Conservation (phyloP, 2,888 invertebrate species). For the Chymomyza fuscimana region DNA sequence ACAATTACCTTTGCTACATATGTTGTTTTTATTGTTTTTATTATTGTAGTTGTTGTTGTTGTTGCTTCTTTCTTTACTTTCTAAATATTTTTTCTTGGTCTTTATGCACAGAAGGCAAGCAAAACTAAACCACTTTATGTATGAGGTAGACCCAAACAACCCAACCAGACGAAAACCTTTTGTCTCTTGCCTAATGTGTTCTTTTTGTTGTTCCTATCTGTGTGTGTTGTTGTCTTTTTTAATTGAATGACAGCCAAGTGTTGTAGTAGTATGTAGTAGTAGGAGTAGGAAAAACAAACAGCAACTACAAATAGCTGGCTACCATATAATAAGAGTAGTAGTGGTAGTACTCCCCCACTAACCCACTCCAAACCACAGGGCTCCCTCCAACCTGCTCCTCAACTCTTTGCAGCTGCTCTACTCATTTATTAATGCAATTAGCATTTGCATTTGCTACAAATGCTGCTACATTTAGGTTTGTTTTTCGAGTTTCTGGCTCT, state of each 20-base stretch:
- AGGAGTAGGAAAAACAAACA: slow-evolving; percentile 26
- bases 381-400: slow-evolving; percentile 1
- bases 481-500: background rate
- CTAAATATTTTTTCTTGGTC: slow-evolving; percentile 61
- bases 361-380: background rate
- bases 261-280: background rate
- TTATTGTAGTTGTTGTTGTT: slow-evolving; percentile 39
- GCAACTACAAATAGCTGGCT: slow-evolving; percentile 9
- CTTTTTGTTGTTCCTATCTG: slow-evolving; percentile 11
- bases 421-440: slow-evolving; percentile 71
- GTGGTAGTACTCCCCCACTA: background rate
- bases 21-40: slow-evolving; percentile 39
- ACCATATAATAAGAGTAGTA: background rate
- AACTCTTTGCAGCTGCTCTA: slow-evolving; percentile 33
- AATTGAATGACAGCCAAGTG: slow-evolving; percentile 60
- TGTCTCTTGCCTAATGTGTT: slow-evolving; percentile 52
- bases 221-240: slow-evolving; percentile 61
- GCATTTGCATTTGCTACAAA: slow-evolving; percentile 53
- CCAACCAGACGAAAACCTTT: slow-evolving; percentile 40
- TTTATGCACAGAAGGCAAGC: slow-evolving; percentile 43
- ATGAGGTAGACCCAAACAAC: background rate
- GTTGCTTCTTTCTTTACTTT: slow-evolving; percentile 67
- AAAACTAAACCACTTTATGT: slow-evolving; percentile 60
- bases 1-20: slow-evolving; percentile 70
- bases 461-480: slow-evolving; percentile 6